A percentile compares a stretch with the other conserved stretches of the same genome.
phyloP scores from a whole-genome alignment of 2,113 vertebrate species.

The Merops nubicus region DNA sequence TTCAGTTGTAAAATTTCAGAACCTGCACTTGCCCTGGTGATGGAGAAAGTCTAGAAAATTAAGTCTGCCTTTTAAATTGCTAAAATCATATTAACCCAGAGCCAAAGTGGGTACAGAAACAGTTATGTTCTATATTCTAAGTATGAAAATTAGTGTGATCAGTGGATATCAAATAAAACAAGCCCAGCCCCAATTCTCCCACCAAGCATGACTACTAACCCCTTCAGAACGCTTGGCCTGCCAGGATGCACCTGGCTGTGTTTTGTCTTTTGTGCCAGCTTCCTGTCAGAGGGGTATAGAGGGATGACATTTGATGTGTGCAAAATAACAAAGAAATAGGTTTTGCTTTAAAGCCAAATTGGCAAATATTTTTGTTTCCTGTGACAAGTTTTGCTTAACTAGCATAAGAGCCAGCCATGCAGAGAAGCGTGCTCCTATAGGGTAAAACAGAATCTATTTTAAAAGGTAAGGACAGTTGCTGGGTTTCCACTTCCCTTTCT shows the following conservation, averaged over 20 bases:
- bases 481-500: background rate
- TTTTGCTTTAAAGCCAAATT: background rate
- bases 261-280: background rate
- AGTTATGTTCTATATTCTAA: background rate
- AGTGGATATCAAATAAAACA: background rate
- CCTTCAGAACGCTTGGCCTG: background rate
- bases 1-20: background rate
- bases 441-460: background rate
- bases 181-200: background rate
- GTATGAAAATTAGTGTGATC: background rate
- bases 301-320: background rate
- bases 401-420: background rate
- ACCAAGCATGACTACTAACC: background rate
- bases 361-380: conserved; percentile 18
- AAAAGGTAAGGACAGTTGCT: background rate
- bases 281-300: background rate
- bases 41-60: background rate
- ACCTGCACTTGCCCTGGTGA: fast-evolving
- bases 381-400: background rate
- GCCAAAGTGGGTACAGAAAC: background rate
- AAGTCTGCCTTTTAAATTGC: background rate
- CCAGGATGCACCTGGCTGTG: background rate
- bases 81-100: background rate
- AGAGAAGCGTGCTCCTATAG: background rate
- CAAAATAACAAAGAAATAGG: background rate